phyloP scores from a whole-genome alignment of 92 coral and sea anemone genomes.

The Virgularia gustaviana region DNA sequence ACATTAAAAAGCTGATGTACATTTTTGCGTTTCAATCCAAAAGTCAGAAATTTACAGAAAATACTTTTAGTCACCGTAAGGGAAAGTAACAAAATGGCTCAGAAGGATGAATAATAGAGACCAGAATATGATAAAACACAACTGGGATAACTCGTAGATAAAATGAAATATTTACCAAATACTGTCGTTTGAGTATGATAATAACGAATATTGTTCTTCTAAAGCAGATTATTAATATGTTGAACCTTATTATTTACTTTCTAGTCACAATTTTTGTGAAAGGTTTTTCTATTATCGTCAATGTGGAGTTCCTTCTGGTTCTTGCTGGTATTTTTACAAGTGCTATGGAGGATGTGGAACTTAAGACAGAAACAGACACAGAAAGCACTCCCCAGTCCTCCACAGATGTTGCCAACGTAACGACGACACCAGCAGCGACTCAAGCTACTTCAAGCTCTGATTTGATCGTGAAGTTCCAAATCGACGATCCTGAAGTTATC shows the following conservation, averaged over 20 bases:
- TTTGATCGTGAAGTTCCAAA: conserved; percentile 57
- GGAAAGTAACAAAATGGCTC: too few relatives aligned
- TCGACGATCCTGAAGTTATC: conserved; percentile 85
- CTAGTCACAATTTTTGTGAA: conserved; percentile 63
- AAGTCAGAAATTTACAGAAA: too few relatives aligned
- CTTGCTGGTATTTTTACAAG: conserved; percentile 74
- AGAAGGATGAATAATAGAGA: too few relatives aligned
- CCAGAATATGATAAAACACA: too few relatives aligned
- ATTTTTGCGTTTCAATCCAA: too few relatives aligned
- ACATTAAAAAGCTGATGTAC: too few relatives aligned
- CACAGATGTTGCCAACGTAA: neutral
- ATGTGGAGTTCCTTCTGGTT: conserved; percentile 74
- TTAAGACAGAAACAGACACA: conserved; percentile 23
- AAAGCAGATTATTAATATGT: too few relatives aligned
- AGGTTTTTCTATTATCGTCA: conserved; percentile 64
- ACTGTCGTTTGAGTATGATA: too few relatives aligned
- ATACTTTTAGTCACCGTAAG: too few relatives aligned
- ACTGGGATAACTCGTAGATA: too few relatives aligned
- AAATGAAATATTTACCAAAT: too few relatives aligned
- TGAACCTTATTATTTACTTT: neutral
- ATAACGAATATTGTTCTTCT: too few relatives aligned
- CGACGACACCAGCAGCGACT: conserved; percentile 36
- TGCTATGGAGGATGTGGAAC: conserved; percentile 62
- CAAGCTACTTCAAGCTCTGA: conserved; percentile 60
- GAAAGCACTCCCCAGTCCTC: conserved; percentile 11